Evolutionary conservation across 2,113 vertebrate genomes (phyloP).

Genomic region (Brachypteracias leptosomus): DNA sequence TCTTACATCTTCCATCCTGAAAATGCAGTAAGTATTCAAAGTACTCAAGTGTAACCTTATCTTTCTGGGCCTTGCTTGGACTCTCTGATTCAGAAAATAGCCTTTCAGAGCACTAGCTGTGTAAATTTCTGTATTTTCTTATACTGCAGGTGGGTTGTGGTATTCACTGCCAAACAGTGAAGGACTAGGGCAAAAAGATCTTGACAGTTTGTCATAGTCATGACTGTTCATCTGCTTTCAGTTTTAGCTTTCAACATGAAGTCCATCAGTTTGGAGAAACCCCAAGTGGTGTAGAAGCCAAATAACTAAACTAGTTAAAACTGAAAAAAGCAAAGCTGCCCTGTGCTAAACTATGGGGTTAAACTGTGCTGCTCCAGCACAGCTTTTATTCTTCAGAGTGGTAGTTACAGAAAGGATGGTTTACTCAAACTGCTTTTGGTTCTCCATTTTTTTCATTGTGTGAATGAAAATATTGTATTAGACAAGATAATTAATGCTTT

Average conservation of each 20-base stretch:
- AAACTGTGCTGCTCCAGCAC: not conserved
- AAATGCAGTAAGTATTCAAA: slow-evolving; percentile 85
- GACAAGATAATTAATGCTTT: not conserved
- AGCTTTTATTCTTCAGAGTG: not conserved
- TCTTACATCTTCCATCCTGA: slow-evolving; percentile 99
- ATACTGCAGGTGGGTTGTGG: not conserved
- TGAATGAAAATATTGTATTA: not conserved
- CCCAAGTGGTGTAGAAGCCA: not conserved
- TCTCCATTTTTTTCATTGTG: not conserved
- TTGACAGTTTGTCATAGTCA: not conserved
- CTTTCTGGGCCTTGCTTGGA: not conserved
- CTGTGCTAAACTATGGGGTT: too few species aligned
- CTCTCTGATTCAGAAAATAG: not conserved
- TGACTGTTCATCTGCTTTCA: not conserved
- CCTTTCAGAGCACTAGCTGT: not conserved
- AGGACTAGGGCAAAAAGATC: not conserved
- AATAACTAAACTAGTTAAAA: not conserved
- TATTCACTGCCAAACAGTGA: not conserved
- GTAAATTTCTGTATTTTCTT: not conserved
- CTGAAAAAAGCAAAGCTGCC: not conserved
- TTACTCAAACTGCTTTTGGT: not conserved
- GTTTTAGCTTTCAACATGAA: not conserved
- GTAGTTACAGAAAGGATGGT: not conserved
- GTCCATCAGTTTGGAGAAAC: not conserved
- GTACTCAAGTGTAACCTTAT: not conserved